Conservation (phyloP, 2,797 vertebrate species). For the Tiaroga cobitis region DNA sequence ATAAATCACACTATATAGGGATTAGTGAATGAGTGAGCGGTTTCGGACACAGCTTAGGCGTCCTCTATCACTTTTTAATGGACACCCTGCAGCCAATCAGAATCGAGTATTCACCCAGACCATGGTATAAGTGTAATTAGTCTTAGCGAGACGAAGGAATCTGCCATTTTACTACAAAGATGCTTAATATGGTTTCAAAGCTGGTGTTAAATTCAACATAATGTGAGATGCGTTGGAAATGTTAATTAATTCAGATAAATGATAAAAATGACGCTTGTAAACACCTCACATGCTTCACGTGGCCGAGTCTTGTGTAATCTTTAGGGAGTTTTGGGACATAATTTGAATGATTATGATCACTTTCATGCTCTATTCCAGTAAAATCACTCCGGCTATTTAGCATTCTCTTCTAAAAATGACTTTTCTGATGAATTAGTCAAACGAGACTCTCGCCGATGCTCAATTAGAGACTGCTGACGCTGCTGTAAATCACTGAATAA, state of each 20-base stretch:
- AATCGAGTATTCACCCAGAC: too few species aligned
- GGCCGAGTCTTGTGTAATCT: conserved; percentile 28
- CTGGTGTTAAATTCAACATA: neutral
- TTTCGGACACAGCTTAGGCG: too few species aligned
- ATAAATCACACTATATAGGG: too few species aligned
- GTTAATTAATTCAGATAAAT: neutral
- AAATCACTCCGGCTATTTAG: neutral
- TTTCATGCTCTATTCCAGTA: neutral
- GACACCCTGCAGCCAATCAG: too few species aligned
- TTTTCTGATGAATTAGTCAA: conserved; percentile 29
- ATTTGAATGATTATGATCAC: conserved; percentile 35
- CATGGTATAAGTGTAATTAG: neutral
- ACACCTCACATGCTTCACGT: conserved; percentile 19
- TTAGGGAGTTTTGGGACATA: conserved; percentile 14
- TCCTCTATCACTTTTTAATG: too few species aligned
- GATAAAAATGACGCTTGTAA: neutral
- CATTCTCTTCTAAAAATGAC: neutral
- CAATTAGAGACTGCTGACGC: conserved; percentile 2
- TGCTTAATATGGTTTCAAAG: too few species aligned
- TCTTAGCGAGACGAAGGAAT: neutral
- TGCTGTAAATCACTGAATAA: conserved; percentile 11
- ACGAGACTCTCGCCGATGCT: neutral
- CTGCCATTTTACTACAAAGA: neutral
- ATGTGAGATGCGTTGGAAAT: neutral
- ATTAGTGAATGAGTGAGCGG: too few species aligned